Evolutionary conservation across 2,888 invertebrate species (phyloP).

Genomic region (Unio pictorum): DNA sequence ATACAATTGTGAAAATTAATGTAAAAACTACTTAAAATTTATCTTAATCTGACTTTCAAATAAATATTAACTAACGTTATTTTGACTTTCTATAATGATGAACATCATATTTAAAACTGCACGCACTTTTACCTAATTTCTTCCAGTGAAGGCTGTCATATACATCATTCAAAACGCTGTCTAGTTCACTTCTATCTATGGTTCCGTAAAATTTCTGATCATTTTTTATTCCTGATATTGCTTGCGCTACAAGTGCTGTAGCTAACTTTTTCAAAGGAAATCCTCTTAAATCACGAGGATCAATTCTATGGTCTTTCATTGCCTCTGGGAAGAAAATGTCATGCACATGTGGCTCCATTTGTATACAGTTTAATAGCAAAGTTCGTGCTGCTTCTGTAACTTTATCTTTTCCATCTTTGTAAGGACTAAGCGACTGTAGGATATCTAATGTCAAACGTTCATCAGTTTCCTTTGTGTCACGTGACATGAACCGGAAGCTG

Average conservation of each 20-base stretch:
- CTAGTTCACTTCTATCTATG: slow-evolving; percentile 51
- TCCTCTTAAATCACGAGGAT: slow-evolving; percentile 38
- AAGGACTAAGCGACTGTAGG: slow-evolving; percentile 58
- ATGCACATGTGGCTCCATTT: slow-evolving; percentile 56
- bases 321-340: slow-evolving; percentile 61
- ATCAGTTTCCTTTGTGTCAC: slow-evolving; percentile 2
- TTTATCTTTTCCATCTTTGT: slow-evolving; percentile 51
- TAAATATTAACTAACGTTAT: no score
- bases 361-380: slow-evolving; percentile 57
- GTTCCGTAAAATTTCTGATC: slow-evolving; percentile 56
- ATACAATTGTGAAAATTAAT: no score
- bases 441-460: slow-evolving; percentile 47
- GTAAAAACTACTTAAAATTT: no score
- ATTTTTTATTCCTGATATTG: slow-evolving; percentile 56
- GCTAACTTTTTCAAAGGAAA: slow-evolving; percentile 62
- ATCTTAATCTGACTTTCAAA: no score
- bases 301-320: slow-evolving; percentile 35
- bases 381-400: slow-evolving; percentile 59
- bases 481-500: slow-evolving; percentile 8
- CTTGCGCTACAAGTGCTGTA: slow-evolving; percentile 55
- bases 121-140: slow-evolving; percentile 57
- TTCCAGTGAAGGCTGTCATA: slow-evolving; percentile 66
- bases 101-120: no score
- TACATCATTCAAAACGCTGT: slow-evolving; percentile 50
- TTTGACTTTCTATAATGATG: neutral